phyloP scores from a whole-genome alignment of 2,797 vertebrate species.

The Chaetophractus vellerosus region DNA sequence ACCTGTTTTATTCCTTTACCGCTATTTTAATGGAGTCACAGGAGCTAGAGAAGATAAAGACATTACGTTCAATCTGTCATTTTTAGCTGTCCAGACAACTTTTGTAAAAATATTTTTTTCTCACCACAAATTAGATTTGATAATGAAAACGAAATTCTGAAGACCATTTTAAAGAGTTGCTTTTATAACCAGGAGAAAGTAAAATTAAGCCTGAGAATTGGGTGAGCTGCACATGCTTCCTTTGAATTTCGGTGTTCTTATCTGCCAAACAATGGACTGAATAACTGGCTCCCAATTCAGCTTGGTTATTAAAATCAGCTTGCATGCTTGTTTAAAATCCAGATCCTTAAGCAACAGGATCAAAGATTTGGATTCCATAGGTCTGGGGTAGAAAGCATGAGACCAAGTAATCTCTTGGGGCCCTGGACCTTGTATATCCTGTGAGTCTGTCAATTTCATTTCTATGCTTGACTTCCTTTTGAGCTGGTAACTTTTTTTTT shows the following conservation, averaged over 20 bases:
- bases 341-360: neutral
- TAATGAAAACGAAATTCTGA: conserved; percentile 19
- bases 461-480: conserved; percentile 12
- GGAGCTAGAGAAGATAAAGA: neutral
- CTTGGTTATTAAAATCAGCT: neutral
- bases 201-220: neutral
- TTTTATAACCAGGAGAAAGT: neutral
- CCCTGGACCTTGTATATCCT: neutral
- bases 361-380: neutral
- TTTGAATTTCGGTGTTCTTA: conserved; percentile 12
- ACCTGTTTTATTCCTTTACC: neutral
- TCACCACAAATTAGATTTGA: neutral
- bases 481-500: conserved; percentile 4
- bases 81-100: neutral
- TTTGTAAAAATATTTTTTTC: conserved; percentile 12
- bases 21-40: neutral
- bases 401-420: neutral
- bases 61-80: neutral
- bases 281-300: neutral
- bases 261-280: neutral
- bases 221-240: neutral
- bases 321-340: neutral
- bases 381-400: neutral
- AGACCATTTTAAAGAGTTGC: neutral
- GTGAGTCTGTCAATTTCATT: conserved; percentile 21